Conservation (phyloP, 2,797 vertebrate genomes). For the Morus bassanus region DNA sequence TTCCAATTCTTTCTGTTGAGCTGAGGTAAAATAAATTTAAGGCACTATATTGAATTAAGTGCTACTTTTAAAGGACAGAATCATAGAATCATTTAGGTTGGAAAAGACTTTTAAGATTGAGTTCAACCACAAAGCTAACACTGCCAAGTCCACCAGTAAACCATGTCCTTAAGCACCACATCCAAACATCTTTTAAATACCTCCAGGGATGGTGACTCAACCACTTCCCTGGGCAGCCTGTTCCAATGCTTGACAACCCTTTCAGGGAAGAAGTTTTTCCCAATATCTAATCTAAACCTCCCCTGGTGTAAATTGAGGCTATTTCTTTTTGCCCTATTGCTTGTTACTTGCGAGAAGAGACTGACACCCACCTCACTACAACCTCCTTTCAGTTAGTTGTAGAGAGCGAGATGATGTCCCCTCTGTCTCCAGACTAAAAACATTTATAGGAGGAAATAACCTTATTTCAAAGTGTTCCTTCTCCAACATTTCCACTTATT, state of each 20-base stretch:
- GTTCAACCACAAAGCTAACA: not conserved
- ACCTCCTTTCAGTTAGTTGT: not conserved
- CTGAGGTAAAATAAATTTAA: not conserved
- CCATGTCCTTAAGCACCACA: too few species aligned
- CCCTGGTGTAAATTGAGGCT: not conserved
- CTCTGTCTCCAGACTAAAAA: not conserved
- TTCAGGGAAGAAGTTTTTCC: too few species aligned
- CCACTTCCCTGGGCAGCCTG: too few species aligned
- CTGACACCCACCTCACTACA: not conserved
- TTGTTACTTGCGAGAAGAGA: not conserved
- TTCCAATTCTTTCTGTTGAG: not conserved
- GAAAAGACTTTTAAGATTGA: not conserved
- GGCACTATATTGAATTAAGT: not conserved
- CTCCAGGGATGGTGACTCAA: too few species aligned
- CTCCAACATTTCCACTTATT: not conserved
- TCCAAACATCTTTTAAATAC: too few species aligned
- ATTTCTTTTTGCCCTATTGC: not conserved
- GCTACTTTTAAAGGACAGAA: not conserved
- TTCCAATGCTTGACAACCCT: too few species aligned
- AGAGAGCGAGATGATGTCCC: not conserved
- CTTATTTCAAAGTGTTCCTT: not conserved
- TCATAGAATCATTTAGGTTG: not conserved
- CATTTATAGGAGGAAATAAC: not conserved
- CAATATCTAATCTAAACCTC: too few species aligned
- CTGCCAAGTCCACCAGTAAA: not conserved